Evolutionary conservation across 2,888 invertebrate genomes (phyloP).

Genomic region (Bedellia somnulentella): DNA sequence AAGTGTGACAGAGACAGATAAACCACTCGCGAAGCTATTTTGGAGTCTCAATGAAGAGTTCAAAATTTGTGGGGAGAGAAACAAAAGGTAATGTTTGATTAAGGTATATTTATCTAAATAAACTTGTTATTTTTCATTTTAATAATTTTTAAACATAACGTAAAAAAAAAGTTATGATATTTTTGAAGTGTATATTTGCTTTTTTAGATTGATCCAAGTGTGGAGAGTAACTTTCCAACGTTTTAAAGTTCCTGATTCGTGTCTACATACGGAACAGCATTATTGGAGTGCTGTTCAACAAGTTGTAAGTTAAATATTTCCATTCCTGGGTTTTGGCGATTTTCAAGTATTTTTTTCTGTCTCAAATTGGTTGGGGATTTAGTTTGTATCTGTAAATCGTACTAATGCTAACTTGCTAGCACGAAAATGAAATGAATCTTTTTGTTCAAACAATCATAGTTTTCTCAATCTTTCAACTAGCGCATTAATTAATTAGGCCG

Average conservation of each 20-base stretch:
- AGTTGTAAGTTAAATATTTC: slow-evolving; percentile 64
- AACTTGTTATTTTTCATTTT: too few species aligned
- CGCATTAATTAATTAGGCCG: too few species aligned
- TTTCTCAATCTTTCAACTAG: too few species aligned
- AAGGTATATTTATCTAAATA: too few species aligned
- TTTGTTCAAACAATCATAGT: too few species aligned
- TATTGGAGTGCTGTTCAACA: slow-evolving; percentile 91
- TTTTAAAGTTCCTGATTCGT: slow-evolving; percentile 70
- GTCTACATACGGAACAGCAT: slow-evolving; percentile 66
- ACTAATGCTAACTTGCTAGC: too few species aligned
- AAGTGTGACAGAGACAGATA: slow-evolving; percentile 22
- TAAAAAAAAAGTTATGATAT: too few species aligned
- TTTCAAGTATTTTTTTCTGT: slow-evolving; percentile 1
- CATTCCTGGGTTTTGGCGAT: background rate
- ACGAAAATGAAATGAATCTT: too few species aligned
- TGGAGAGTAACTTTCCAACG: slow-evolving; percentile 79
- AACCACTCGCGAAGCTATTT: slow-evolving; percentile 34
- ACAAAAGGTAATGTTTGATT: slow-evolving; percentile 27
- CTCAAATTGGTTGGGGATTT: background rate
- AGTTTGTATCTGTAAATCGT: background rate
- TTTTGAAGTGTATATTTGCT: too few species aligned
- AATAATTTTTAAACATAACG: too few species aligned
- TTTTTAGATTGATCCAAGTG: slow-evolving; percentile 72
- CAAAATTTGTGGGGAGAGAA: slow-evolving; percentile 32
- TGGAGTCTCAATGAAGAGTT: slow-evolving; percentile 37